Base-by-base conservation (phyloP, 2,888 invertebrate genomes). In the Idaea biselata region DNA sequence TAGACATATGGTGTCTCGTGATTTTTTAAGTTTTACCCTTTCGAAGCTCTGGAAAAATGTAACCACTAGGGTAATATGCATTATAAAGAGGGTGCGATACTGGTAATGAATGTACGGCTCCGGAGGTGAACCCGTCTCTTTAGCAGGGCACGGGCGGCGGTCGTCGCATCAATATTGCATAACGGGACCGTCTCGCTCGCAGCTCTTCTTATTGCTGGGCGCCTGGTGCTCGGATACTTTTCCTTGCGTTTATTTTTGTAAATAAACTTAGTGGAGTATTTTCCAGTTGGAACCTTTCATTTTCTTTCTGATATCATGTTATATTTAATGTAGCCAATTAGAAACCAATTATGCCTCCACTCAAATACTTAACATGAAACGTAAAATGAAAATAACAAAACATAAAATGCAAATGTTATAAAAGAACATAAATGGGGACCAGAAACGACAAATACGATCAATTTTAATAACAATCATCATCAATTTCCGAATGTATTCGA, bases 91-190 rank as follows among this genome's bases (percentile, higher is more conserved):
- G 61, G 60, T 59, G 64, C 63, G 64, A 68, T 68, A 64, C 58
- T 60, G 58, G 63, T 44, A 57, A 63, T 68, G 66, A 61, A 64
- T 58, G 56, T 60, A 33, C 16, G 59, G 44, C 17, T 25, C 59
- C 25, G 58, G 62, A 64, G 60, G 64, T 59, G 67, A 64, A 57
- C 55, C 57, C 61, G 60, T 58, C 60, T 60, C 64, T 68, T 66
- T 62, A 54, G 68, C 63, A 63, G 59, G 61, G 59, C 65, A 61
- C 17, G 59, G 67, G 62, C 68, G 66, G 66, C 65, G 65, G 63
- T 65, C 64, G 65, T 67, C 73, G 70, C 77, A 80, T 83, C 78
- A 79, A 81, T 80, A 79, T 81, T 81, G 80, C 77, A 81, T 67
- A 65, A 73, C 71, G 74, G 66, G 64, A 72, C 71, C 72, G 67